Conservation (phyloP, 2,797 vertebrate species). For the Lagorchestes hirsutus region DNA sequence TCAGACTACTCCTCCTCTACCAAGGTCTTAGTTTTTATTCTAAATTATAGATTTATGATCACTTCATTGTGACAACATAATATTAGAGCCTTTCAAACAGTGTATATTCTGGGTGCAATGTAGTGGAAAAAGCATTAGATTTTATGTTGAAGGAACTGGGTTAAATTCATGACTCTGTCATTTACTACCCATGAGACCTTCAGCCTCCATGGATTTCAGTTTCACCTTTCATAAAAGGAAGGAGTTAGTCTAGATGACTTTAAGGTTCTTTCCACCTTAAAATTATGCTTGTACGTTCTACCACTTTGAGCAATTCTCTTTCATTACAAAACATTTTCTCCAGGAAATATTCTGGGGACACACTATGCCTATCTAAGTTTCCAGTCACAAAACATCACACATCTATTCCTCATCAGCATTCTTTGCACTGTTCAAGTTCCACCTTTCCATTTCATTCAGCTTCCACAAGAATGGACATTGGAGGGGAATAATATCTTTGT, state of each 20-base stretch:
- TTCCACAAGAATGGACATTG: background rate
- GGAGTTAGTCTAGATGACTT: background rate
- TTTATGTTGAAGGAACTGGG: too few species aligned
- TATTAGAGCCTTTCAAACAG: too few species aligned
- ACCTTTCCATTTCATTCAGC: background rate
- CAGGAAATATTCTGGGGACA: background rate
- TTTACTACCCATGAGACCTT: too few species aligned
- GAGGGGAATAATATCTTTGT: background rate
- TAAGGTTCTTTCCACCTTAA: background rate
- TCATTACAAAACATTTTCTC: background rate
- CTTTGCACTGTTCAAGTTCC: background rate
- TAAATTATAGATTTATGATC: too few species aligned
- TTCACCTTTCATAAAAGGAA: background rate
- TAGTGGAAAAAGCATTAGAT: too few species aligned
- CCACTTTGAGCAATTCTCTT: background rate
- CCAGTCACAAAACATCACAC: background rate
- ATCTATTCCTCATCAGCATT: background rate
- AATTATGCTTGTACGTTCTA: background rate
- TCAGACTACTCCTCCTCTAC: too few species aligned
- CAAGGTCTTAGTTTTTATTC: too few species aligned
- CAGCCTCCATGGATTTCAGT: background rate
- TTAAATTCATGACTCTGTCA: too few species aligned
- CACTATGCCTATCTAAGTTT: background rate
- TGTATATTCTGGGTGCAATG: too few species aligned
- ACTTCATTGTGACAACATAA: too few species aligned